Base-by-base conservation (phyloP, 2,888 invertebrate genomes). In the Anarsia innoxiella region DNA sequence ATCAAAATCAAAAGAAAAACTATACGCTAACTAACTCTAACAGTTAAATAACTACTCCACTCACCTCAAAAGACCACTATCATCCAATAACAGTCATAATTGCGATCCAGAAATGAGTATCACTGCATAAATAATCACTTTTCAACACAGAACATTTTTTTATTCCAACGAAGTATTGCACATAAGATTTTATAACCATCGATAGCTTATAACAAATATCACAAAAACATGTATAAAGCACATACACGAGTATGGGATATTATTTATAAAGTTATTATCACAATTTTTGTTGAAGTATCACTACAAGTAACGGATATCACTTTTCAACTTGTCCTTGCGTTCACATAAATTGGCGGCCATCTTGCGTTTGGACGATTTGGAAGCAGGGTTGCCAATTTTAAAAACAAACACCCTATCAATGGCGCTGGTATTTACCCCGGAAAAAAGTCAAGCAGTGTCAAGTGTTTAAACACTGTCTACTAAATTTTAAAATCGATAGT, bases 291-390 rank as follows among this genome's bases (percentile, higher is more conserved):
- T 59, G 66, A 67, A 70, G 71, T 69, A 75, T 72, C 69, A 73
- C 56, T 48, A 51, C 65, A 67, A 48, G 49, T 38, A 70, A 73
- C 73, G 70, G 72, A 73, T 71, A 79, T 54, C 72, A 79, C 76
- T 80, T 76, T 73, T 63, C 66, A 67, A 73, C 62, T 67, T 74
- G 80, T 80, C 82, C 80, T 79, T 80, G 79, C 79, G 70, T 77
- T 80, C 82, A 75, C 77, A 75, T 75, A 83, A 79, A 80, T 79
- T 74, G 78, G 78, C 76, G 67, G 83, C 83, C 83, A 84, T 84
- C 83, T 84, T 84, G 82, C 74, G 78, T 73, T 80, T 75, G 68
- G 63, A 70, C 6, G 13, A 62, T 61, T 66, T 53, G 46, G 51
- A 48, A 46, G 48, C 53, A 63, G 62, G 68, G 67, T 71, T 79